These are phyloP conservation scores for Hyperoplus lanceolatus DNA, from an alignment of 2,797 vertebrate species.

Conservation along the genomic window DNA sequence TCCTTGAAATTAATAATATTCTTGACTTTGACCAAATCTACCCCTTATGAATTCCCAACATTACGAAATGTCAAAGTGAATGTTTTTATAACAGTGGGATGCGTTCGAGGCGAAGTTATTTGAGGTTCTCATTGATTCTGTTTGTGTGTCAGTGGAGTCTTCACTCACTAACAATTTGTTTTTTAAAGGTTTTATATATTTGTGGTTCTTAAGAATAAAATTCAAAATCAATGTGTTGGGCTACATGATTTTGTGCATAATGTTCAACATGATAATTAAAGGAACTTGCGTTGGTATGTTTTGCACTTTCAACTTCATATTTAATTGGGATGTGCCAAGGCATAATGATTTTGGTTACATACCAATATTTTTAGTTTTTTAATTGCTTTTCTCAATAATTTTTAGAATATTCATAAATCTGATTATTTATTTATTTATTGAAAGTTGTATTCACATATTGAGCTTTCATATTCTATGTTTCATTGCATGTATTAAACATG, in stretches of 20 bases:
- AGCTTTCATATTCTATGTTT: background rate
- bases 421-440: background rate
- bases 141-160: background rate
- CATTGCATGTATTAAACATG: background rate
- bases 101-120: slow-evolving; percentile 5
- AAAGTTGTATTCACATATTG: background rate
- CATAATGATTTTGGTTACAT: background rate
- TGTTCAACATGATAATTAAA: slow-evolving; percentile 3
- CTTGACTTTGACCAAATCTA: too few species aligned
- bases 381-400: background rate
- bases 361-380: background rate
- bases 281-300: background rate
- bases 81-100: background rate
- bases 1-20: too few species aligned
- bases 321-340: too few species aligned
- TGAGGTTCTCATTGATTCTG: slow-evolving; percentile 10
- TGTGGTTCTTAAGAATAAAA: background rate
- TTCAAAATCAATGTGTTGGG: background rate
- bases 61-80: slow-evolving; percentile 7
- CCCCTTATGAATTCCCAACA: too few species aligned
- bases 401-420: background rate
- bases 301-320: background rate
- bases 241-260: background rate
- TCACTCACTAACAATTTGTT: background rate
- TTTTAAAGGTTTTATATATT: background rate